Evolutionary conservation across 2,113 vertebrate species (phyloP).

Genomic region (Trinectes maculatus): DNA sequence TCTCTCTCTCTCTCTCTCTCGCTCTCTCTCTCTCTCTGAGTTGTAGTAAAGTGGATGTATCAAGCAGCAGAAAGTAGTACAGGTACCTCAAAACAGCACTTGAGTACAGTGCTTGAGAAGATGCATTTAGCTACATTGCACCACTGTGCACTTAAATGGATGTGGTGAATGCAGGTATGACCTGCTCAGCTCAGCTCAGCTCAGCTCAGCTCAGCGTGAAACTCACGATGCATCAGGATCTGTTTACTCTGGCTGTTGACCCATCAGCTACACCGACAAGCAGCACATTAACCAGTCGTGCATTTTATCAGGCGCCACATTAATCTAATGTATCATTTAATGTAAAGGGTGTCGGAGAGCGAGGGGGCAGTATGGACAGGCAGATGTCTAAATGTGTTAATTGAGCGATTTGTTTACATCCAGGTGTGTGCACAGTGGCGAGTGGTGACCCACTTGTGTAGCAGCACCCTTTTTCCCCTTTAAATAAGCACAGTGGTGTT

Average conservation of each 20-base stretch:
- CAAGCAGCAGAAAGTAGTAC: neutral
- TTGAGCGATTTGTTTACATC: constrained; percentile 70
- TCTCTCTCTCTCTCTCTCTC: too few species aligned
- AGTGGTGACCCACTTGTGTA: constrained; percentile 67
- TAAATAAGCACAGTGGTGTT: constrained; percentile 51
- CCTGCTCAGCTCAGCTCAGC: too few species aligned
- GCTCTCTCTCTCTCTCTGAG: neutral
- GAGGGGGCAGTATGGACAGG: constrained; percentile 54
- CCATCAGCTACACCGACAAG: constrained; percentile 16
- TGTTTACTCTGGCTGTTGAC: constrained; percentile 35
- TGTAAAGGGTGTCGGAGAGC: constrained; percentile 39
- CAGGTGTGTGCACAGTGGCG: constrained; percentile 65
- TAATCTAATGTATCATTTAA: constrained; percentile 54
- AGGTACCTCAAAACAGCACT: neutral
- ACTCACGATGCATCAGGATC: constrained; percentile 25
- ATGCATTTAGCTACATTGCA: neutral
- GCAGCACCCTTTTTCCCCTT: constrained; percentile 35
- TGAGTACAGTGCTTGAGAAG: neutral
- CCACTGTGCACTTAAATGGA: neutral
- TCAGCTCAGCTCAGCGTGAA: too few species aligned
- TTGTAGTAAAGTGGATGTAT: neutral
- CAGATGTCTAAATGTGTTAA: constrained; percentile 76
- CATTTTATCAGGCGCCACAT: constrained; percentile 51
- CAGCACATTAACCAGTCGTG: constrained; percentile 37
- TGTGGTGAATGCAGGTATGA: neutral